Evolutionary conservation across 2,888 invertebrate genomes (phyloP), one percentile per base, ranked within the genome.

Genomic region (Bellardia pandia): DNA sequence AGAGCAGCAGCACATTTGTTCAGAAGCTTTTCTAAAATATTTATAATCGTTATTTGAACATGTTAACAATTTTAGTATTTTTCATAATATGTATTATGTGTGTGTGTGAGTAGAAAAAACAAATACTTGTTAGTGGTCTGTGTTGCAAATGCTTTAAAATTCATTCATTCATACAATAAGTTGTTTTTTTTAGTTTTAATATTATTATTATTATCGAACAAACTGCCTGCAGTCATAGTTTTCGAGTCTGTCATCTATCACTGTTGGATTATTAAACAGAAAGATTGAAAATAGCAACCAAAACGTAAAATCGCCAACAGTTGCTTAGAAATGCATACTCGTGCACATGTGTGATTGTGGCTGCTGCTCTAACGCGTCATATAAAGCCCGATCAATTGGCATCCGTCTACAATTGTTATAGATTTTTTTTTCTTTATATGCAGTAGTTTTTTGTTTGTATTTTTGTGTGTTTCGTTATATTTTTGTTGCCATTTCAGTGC

Each of bases 381-480:
- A 74, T 58, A 68, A 72, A 82, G 16, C 40, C 48, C 42, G 51
- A 42, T 62, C 53, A 42, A 42, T 37, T 84, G 77, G 84, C 80
- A 85, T 84, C 81, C 86, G 84, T 87, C 77, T 81, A 68, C 74
- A 77, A 85, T 84, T 87, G 84, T 84, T 84, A 75, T 60, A 60
- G 53, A 68, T 84, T 66, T 79, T 68, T 23, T 51, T 40, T 68
- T 60, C 23, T 6, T 45, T 23, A 23, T 23, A 23, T 23, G 23
- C 23, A 45, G 45, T 3, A 7, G 37, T 64, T 33, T 76, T 51
- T 51, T 40, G 7, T 11, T 9, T 68, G 11, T 16, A 33, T 60
- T 69, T 58, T 45, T 3, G 33, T 66, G 37, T 23, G 37, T 8
- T 45, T 69, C 4, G 37, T 0, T 23, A 48, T 30, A 51, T 72